phyloP scores from a whole-genome alignment of 2,113 vertebrate species.

The Tonatia bakeri region DNA sequence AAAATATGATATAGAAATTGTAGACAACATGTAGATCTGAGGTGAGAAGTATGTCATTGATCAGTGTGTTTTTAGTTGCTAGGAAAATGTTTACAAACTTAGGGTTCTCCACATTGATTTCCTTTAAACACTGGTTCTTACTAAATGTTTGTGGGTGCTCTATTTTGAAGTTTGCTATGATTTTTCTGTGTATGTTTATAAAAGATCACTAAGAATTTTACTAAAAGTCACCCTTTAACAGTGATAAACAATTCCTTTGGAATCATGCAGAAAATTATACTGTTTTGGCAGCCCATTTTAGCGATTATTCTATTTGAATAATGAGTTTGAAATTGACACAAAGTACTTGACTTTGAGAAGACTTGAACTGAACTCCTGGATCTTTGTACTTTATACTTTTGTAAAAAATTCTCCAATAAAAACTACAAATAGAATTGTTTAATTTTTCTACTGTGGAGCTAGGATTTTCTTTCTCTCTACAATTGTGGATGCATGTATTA shows the following conservation, averaged over 20 bases:
- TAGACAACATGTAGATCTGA: not conserved
- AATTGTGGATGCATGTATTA: conserved; percentile 39
- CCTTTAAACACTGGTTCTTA: conserved; percentile 5
- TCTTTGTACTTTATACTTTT: not conserved
- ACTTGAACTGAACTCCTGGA: conserved; percentile 49
- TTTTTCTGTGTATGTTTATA: not conserved
- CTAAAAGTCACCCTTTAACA: conserved; percentile 28
- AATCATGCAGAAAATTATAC: conserved; percentile 47
- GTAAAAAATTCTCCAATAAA: not conserved
- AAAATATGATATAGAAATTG: not conserved
- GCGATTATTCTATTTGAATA: conserved; percentile 64
- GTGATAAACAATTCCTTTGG: conserved; percentile 10
- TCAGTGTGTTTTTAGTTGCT: not conserved
- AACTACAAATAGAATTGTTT: not conserved
- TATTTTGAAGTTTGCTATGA: conserved; percentile 20
- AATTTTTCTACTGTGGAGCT: not conserved
- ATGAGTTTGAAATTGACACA: conserved; percentile 65
- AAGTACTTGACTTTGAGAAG: conserved; percentile 48
- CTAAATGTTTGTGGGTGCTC: not conserved
- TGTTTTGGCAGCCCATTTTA: conserved; percentile 55
- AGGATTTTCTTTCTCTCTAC: not conserved
- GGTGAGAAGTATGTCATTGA: not conserved
- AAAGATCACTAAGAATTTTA: conserved; percentile 30
- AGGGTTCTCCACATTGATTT: not conserved
- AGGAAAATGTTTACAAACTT: not conserved